phyloP scores from a whole-genome alignment of 2,113 vertebrate genomes.

The Phainopepla nitens region DNA sequence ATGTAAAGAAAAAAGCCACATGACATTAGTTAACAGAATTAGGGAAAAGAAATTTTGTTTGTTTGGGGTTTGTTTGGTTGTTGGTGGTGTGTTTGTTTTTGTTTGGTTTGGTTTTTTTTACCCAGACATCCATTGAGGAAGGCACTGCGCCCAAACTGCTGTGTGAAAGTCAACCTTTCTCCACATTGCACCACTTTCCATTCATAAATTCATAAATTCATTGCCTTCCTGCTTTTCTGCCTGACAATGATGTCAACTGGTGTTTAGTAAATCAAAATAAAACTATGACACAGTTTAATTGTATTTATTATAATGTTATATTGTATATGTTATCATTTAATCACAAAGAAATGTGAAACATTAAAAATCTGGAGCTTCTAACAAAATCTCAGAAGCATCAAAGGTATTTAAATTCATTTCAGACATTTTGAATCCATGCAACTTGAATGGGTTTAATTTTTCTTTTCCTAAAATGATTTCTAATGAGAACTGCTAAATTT shows the following conservation, averaged over 20 bases:
- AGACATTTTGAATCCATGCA: neutral
- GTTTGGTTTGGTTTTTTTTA: neutral
- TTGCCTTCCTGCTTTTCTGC: constrained; percentile 2
- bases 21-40: neutral
- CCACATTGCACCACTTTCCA: neutral
- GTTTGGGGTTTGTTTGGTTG: neutral
- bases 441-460: neutral
- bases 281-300: constrained; percentile 42
- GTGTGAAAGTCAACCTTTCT: neutral
- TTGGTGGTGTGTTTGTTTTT: neutral
- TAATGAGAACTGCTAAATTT: constrained; percentile 39
- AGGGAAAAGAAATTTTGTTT: neutral
- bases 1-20: neutral
- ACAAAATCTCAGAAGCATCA: constrained; percentile 13
- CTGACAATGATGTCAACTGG: constrained; percentile 13
- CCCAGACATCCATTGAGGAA: neutral
- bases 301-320: no score
- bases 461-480: neutral
- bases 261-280: constrained; percentile 52
- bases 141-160: neutral
- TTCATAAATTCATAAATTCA: neutral
- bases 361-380: neutral
- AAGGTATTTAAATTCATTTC: neutral
- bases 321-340: constrained; percentile 29
- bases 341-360: constrained; percentile 46